Conservation (phyloP, 35 echinoderm and acorn worm species). For the Heliocidaris tuberculata region DNA sequence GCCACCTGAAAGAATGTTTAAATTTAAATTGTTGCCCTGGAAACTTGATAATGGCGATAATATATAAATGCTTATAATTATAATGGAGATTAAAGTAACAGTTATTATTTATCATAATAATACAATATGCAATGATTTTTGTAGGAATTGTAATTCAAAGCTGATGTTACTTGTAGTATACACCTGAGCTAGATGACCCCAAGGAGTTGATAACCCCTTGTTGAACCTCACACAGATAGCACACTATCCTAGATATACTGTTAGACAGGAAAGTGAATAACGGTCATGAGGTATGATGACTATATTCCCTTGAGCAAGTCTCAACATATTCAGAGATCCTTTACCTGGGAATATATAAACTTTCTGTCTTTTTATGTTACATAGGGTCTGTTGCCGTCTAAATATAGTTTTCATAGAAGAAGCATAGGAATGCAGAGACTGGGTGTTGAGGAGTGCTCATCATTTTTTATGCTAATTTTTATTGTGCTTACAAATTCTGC, state of each 20-base stretch:
- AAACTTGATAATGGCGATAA: too few species aligned
- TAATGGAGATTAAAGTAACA: too few species aligned
- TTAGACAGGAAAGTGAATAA: not conserved
- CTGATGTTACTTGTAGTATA: too few species aligned
- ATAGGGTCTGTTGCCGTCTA: not conserved
- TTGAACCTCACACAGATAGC: not conserved
- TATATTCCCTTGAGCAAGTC: not conserved
- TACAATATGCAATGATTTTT: too few species aligned
- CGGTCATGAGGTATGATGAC: not conserved
- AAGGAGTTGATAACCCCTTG: not conserved
- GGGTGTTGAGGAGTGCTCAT: too few species aligned
- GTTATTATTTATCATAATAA: too few species aligned
- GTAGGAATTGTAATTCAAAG: too few species aligned
- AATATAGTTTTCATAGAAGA: not conserved
- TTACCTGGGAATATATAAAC: not conserved
- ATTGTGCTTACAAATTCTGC: too few species aligned
- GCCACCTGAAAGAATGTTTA: too few species aligned
- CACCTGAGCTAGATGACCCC: not conserved
- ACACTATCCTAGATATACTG: not conserved
- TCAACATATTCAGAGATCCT: constrained; percentile 11
- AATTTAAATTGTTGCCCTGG: too few species aligned
- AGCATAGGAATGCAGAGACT: not conserved
- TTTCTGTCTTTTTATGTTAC: not conserved
- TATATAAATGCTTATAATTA: too few species aligned
- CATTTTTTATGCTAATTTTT: too few species aligned